Evolutionary conservation across 2,888 invertebrate genomes (phyloP).

Genomic region (Dromius quadrimaculatus): DNA sequence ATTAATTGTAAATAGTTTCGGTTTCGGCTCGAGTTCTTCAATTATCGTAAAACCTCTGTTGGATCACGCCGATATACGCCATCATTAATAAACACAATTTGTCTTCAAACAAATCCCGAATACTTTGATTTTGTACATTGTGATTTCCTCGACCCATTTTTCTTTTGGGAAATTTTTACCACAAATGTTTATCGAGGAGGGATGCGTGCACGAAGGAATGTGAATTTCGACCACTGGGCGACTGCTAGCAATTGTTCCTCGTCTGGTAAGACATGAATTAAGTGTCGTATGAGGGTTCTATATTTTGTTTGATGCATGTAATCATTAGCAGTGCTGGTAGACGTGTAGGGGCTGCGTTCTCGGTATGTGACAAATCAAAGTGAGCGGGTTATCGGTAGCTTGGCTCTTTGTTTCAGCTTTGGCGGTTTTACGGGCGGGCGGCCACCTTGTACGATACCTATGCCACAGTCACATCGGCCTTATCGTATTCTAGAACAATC

Average conservation of each 20-base stretch:
- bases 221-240: too few species aligned
- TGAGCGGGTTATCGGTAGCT: slow-evolving; percentile 12
- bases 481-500: slow-evolving; percentile 35
- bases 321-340: not conserved
- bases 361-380: slow-evolving; percentile 9
- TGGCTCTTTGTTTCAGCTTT: slow-evolving; percentile 31
- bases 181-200: too few species aligned
- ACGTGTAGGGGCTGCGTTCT: not conserved
- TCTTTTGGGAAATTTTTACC: too few species aligned
- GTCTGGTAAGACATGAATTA: too few species aligned
- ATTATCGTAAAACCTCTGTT: slow-evolving; percentile 3
- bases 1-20: slow-evolving; percentile 19
- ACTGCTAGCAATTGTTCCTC: too few species aligned
- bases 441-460: slow-evolving; percentile 41
- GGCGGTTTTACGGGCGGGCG: slow-evolving; percentile 37
- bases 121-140: too few species aligned
- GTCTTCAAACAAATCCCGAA: too few species aligned
- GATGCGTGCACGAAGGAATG: too few species aligned
- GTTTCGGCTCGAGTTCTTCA: slow-evolving; percentile 4
- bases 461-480: not conserved
- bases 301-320: not conserved
- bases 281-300: too few species aligned
- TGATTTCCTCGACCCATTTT: too few species aligned
- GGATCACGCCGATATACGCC: not conserved
- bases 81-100: too few species aligned